phyloP scores from a whole-genome alignment of 2,797 vertebrate genomes.

The Sebastes taczanowskii region DNA sequence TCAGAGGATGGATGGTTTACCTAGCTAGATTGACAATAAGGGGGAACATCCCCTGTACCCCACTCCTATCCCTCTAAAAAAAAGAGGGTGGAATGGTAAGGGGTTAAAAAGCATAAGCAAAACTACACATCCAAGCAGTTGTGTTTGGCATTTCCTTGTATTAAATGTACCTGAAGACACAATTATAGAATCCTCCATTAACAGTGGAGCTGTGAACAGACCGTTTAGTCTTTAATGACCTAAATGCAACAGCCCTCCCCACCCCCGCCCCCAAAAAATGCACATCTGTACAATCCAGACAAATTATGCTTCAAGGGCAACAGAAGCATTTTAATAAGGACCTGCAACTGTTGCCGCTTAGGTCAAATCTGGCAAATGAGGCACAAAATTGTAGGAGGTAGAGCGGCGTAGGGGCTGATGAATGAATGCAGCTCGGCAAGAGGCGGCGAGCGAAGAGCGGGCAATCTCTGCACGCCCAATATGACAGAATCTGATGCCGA shows the following conservation, averaged over 20 bases:
- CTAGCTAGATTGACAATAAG: too few relatives aligned
- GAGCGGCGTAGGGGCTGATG: neutral
- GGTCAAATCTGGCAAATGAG: constrained; percentile 32
- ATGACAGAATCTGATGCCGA: constrained; percentile 3
- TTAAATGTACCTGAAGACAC: constrained; percentile 16
- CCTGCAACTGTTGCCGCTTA: constrained; percentile 38
- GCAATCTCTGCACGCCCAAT: constrained; percentile 1
- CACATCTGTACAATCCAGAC: constrained; percentile 18
- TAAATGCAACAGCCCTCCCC: neutral
- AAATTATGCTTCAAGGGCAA: constrained; percentile 24
- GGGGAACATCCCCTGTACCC: too few relatives aligned
- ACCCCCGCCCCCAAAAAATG: neutral
- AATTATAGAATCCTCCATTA: constrained; percentile 20
- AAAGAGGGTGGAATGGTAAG: too few relatives aligned
- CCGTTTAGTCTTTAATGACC: constrained; percentile 48
- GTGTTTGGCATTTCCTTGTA: neutral
- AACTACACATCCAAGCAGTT: neutral
- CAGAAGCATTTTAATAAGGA: constrained; percentile 37
- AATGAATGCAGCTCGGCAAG: constrained; percentile 2
- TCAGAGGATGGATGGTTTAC: too few relatives aligned
- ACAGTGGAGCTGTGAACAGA: constrained; percentile 6
- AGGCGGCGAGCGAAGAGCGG: constrained; percentile 3
- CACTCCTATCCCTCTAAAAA: too few relatives aligned
- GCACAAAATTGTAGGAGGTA: constrained; percentile 13
- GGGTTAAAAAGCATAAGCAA: neutral